phyloP scores from a whole-genome alignment of 2,888 invertebrate genomes.

The Dolichomitus sp. region DNA sequence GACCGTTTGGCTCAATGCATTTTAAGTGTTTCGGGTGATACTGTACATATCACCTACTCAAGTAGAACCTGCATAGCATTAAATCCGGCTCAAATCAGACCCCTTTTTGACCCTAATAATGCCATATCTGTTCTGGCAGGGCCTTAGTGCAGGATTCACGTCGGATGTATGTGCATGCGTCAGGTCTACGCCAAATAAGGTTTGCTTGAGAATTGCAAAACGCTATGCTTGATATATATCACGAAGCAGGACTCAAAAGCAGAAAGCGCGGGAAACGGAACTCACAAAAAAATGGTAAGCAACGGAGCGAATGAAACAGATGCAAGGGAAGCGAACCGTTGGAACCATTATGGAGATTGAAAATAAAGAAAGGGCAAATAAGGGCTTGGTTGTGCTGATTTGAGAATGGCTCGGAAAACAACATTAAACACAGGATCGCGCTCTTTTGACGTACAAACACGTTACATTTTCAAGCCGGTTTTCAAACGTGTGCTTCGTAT shows the following conservation, averaged over 20 bases:
- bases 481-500: neutral
- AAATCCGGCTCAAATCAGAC: too few relatives aligned
- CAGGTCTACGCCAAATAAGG: neutral
- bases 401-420: neutral
- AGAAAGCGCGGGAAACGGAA: neutral
- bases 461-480: neutral
- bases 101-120: too few relatives aligned
- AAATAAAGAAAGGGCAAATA: neutral
- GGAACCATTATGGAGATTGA: neutral
- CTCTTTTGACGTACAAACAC: neutral
- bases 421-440: neutral
- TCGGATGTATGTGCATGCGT: neutral
- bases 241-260: constrained; percentile 8
- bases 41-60: too few relatives aligned
- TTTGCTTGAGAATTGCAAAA: constrained; percentile 2
- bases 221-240: neutral
- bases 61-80: too few relatives aligned
- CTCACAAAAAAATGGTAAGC: neutral
- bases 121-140: too few relatives aligned
- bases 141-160: too few relatives aligned
- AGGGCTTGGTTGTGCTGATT: neutral
- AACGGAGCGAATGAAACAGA: neutral
- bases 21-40: too few relatives aligned
- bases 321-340: neutral
- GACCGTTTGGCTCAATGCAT: too few relatives aligned